These are phyloP conservation scores for Lymantria dispar DNA, from an alignment of 2,888 invertebrate genomes.

Conservation along the genomic window DNA sequence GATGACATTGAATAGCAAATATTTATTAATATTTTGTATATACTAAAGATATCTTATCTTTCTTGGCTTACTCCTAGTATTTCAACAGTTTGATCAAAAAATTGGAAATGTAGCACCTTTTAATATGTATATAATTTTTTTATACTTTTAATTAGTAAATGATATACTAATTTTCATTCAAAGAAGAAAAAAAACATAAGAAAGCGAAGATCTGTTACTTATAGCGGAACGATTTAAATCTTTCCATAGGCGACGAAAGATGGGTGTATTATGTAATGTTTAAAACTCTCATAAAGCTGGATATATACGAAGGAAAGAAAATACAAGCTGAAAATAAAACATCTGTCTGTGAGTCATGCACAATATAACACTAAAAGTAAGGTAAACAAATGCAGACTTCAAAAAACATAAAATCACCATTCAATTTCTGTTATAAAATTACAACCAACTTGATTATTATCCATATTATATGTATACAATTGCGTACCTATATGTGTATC, in stretches of 20 bases:
- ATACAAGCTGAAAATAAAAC: constrained; percentile 64
- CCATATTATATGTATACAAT: constrained; percentile 7
- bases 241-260: constrained; percentile 48
- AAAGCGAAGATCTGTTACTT: constrained; percentile 3
- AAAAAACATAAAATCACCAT: constrained; percentile 38
- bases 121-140: too few species aligned
- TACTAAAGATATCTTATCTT: too few species aligned
- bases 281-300: constrained; percentile 63
- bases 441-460: constrained; percentile 11
- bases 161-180: too few species aligned
- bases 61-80: too few species aligned
- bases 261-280: constrained; percentile 62
- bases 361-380: constrained; percentile 59
- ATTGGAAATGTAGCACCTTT: too few species aligned
- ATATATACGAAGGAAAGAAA: constrained; percentile 60
- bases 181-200: too few species aligned
- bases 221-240: constrained; percentile 36
- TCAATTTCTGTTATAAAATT: constrained; percentile 34
- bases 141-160: too few species aligned
- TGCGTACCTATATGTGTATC: not conserved
- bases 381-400: constrained; percentile 57
- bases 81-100: too few species aligned
- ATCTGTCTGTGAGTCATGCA: constrained; percentile 64
- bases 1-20: too few species aligned
- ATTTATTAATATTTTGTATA: too few species aligned